A percentile compares a stretch with the other conserved stretches of the same genome.
phyloP scores from a whole-genome alignment of 1,140 invertebrate species.

The Temnothorax curvispinosus region DNA sequence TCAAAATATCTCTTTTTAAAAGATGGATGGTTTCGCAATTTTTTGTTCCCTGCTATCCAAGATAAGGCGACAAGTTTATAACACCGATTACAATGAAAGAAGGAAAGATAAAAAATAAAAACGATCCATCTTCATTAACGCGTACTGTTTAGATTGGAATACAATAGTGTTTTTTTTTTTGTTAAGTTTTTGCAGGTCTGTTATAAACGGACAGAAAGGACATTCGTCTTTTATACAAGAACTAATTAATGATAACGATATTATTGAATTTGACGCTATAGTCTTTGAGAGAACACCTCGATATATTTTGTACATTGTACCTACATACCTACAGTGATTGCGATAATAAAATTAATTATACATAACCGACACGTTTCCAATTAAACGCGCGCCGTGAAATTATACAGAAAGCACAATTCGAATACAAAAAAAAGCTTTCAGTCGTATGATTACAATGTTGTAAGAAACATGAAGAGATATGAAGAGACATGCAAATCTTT shows the following conservation, averaged over 20 bases:
- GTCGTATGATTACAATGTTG: not conserved
- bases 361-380: not conserved
- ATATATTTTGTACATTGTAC: constrained; percentile 3
- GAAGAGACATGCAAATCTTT: not conserved
- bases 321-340: not conserved
- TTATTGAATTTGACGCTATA: not conserved
- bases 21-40: not conserved
- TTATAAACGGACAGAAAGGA: not conserved
- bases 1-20: not conserved
- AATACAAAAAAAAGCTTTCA: not conserved
- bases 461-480: not conserved
- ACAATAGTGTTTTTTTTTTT: not conserved
- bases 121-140: not conserved
- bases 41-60: not conserved
- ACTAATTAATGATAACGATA: not conserved
- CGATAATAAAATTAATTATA: constrained; percentile 21
- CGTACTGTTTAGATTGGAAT: not conserved
- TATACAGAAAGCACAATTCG: not conserved
- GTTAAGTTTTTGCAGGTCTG: not conserved
- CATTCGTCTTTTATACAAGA: not conserved
- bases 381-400: not conserved
- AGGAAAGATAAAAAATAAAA: not conserved
- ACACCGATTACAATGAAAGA: not conserved
- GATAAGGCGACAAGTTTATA: too few species aligned
- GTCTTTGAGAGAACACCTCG: not conserved